A percentile compares a stretch with the other conserved stretches of the same genome.
These are phyloP conservation scores for Gastracanthus pulcherrimus DNA, from an alignment of 2,888 invertebrate genomes.

Conservation along the genomic window DNA sequence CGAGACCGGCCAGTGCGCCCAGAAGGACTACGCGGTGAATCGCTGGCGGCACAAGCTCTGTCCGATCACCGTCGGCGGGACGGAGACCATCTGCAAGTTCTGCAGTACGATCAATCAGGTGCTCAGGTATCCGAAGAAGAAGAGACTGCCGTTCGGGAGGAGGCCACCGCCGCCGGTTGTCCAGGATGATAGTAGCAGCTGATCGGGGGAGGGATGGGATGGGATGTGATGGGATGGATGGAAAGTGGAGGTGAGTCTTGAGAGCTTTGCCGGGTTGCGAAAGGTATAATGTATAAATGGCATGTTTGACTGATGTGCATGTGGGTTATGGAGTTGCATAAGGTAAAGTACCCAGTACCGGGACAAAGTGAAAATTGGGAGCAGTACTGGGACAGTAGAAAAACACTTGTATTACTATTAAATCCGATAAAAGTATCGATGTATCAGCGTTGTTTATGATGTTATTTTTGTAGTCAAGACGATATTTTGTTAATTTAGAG, in stretches of 20 bases:
- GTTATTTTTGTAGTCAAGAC: too few relatives aligned
- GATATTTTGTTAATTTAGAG: neutral
- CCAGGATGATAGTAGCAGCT: neutral
- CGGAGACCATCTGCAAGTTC: constrained; percentile 46
- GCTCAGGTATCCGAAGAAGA: constrained; percentile 49
- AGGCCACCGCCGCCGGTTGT: neutral
- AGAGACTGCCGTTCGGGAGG: constrained; percentile 42
- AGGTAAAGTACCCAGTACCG: too few relatives aligned
- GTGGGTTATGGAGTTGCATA: too few relatives aligned
- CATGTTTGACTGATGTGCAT: too few relatives aligned
- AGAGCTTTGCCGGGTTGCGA: too few relatives aligned
- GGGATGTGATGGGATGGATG: neutral
- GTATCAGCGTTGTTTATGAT: too few relatives aligned
- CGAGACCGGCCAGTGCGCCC: constrained; percentile 44
- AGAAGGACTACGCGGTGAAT: constrained; percentile 50
- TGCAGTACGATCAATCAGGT: constrained; percentile 49
- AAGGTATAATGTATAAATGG: too few relatives aligned
- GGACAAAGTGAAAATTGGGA: too few relatives aligned
- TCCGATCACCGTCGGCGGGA: constrained; percentile 18
- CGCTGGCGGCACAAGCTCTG: constrained; percentile 54
- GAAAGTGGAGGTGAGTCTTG: neutral
- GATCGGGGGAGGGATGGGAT: too few relatives aligned
- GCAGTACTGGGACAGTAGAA: too few relatives aligned
- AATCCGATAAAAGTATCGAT: too few relatives aligned
- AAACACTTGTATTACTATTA: too few relatives aligned